These are phyloP conservation scores for Amphipyra berbera DNA, from an alignment of 2,888 invertebrate genomes.

Conservation along the genomic window DNA sequence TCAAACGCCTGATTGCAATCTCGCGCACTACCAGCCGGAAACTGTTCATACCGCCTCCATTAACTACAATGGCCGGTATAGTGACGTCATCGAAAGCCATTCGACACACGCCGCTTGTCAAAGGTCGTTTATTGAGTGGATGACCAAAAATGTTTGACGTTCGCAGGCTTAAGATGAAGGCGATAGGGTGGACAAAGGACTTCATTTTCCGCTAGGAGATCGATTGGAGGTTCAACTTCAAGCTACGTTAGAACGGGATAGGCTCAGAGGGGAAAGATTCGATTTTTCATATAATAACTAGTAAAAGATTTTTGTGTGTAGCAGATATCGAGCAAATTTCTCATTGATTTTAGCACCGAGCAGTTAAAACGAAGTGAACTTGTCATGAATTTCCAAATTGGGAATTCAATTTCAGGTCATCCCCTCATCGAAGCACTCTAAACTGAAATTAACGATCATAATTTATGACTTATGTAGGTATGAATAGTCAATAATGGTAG, in stretches of 20 bases:
- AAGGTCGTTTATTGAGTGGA: constrained; percentile 41
- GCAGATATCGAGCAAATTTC: not conserved
- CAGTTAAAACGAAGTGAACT: not conserved
- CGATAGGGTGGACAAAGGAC: constrained; percentile 4
- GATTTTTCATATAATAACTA: no score
- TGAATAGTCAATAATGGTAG: no score
- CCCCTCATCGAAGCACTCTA: no score
- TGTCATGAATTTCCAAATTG: not conserved
- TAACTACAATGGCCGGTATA: constrained; percentile 40
- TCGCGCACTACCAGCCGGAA: constrained; percentile 54
- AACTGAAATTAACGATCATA: no score
- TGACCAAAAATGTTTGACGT: constrained; percentile 39
- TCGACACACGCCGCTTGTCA: constrained; percentile 30
- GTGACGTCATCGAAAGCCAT: constrained; percentile 39
- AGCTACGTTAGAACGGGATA: not conserved
- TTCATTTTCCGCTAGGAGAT: constrained; percentile 18
- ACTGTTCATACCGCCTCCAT: constrained; percentile 50
- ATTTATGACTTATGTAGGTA: no score
- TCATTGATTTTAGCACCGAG: not conserved
- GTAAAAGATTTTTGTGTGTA: no score
- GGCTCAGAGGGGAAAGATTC: not conserved
- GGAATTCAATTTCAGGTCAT: not conserved
- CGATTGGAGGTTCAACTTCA: not conserved
- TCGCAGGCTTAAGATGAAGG: constrained; percentile 12
- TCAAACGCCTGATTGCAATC: constrained; percentile 59